Percentiles rank a stretch among this genome's conserved stretches.
These are phyloP conservation scores for Agapetus fuscipes DNA, from an alignment of 2,888 invertebrate genomes.

Conservation along the genomic window DNA sequence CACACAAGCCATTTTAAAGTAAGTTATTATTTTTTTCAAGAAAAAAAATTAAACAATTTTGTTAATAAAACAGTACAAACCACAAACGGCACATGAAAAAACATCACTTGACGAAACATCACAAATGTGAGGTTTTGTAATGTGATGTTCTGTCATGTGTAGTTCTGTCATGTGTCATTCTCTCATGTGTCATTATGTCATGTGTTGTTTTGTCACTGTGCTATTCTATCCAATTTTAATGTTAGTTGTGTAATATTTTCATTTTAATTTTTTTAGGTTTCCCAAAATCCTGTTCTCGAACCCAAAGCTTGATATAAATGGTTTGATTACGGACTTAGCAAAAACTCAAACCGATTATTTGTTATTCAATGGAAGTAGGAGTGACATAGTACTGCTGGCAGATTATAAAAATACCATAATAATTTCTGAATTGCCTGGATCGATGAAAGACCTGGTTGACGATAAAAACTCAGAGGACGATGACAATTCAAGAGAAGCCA, in stretches of 20 bases:
- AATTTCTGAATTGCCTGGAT: constrained; percentile 34
- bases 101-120: too few species aligned
- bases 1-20: constrained; percentile 56
- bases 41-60: too few species aligned
- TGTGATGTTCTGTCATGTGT: too few species aligned
- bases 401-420: constrained; percentile 39
- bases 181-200: too few species aligned
- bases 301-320: constrained; percentile 7
- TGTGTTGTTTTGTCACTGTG: too few species aligned
- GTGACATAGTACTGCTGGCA: constrained; percentile 32
- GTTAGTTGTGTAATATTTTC: too few species aligned
- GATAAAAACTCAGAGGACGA: constrained; percentile 32
- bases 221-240: too few species aligned
- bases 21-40: too few species aligned
- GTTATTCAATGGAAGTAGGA: constrained; percentile 21
- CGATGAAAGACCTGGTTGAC: constrained; percentile 23
- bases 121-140: too few species aligned
- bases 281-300: constrained; percentile 7
- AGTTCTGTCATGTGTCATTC: too few species aligned
- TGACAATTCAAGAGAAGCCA: constrained; percentile 43
- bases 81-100: too few species aligned
- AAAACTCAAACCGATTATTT: constrained; percentile 10
- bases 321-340: constrained; percentile 12
- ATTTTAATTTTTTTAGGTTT: constrained; percentile 18
- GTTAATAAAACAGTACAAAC: too few species aligned